Percentiles rank a stretch among this genome's conserved stretches.
phyloP scores from a whole-genome alignment of 2,888 invertebrate genomes.

The Sipunculus nudus region DNA sequence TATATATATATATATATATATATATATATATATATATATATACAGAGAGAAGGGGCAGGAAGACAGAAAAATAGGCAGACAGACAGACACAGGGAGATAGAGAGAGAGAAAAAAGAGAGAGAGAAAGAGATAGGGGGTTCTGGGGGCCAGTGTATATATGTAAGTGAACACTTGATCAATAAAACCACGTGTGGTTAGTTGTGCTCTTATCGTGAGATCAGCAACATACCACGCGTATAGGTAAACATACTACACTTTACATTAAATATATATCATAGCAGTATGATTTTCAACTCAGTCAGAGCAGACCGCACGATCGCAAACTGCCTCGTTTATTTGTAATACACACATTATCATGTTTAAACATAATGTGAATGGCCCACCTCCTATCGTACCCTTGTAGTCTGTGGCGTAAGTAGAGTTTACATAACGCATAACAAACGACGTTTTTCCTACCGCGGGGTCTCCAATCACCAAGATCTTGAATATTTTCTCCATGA shows the following conservation, averaged over 20 bases:
- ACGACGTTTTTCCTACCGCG: slow-evolving; percentile 70
- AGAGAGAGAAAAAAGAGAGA: not conserved
- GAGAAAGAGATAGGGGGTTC: not conserved
- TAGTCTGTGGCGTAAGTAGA: slow-evolving; percentile 69
- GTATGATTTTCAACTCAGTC: no score
- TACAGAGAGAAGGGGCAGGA: not conserved
- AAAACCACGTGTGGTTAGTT: no score
- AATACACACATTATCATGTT: not conserved
- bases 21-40: not conserved
- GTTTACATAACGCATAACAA: slow-evolving; percentile 71
- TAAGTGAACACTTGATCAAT: no score
- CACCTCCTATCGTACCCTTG: slow-evolving; percentile 71
- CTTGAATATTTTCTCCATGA: slow-evolving; percentile 43
- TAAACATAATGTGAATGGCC: slow-evolving; percentile 6
- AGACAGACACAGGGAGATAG: not conserved
- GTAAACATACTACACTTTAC: no score
- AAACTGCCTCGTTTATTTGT: no score
- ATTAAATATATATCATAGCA: no score
- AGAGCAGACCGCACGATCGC: no score
- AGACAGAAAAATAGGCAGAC: not conserved
- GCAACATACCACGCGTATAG: no score
- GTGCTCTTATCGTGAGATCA: no score
- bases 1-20: not conserved
- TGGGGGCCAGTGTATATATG: not conserved
- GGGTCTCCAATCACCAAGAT: slow-evolving; percentile 61